Base-by-base conservation (phyloP, 2,113 vertebrate species). In the Sceloporus tristichus region DNA sequence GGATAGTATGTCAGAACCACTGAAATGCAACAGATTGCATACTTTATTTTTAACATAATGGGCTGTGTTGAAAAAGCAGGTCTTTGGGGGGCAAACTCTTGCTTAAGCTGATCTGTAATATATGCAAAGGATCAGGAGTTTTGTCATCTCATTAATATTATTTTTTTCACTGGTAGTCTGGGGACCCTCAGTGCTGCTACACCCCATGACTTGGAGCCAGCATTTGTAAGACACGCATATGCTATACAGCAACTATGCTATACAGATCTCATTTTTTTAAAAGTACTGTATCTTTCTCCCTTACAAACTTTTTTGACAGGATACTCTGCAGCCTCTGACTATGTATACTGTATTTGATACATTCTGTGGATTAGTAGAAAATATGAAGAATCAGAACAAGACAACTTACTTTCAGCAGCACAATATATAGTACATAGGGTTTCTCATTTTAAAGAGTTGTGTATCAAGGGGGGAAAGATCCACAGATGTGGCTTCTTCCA, bases 31-130 rank as follows among this genome's bases (percentile, higher is more conserved):
- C 65, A 40, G 25, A 79, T 73, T 16, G 62, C 42, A 68, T 27
- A 70, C 34, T 77, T 82, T 76, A 76, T 79, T 85, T 71, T 79
- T 40, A 68, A 38, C 8, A n/a, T 23, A 89, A 38, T 84, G 18
- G 14, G 23, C 59, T 82, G 1, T 9, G 21, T 89, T 56, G 71
- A 75, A 56, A 65, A 81, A 89, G 42, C 59, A 75, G 29, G 23
- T 80, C 86, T 62, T 65, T 34, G 23, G 40, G 70, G 77, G 56
- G 3, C 25, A 89, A 85, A 29, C 19, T 66, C 84, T 89, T 85
- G 59, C 48, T 76, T 23, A 86, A 56, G 34, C 73, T 76, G 34
- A 80, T 85, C n/a, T 54, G 74, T 40, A 68, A 65, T 27, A 18
- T 29, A 38, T 75, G 79, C 59, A 81, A 5, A 21, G 8, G 2